Base-by-base conservation (phyloP, 2,113 vertebrate genomes). In the Corydoras maculifer region DNA sequence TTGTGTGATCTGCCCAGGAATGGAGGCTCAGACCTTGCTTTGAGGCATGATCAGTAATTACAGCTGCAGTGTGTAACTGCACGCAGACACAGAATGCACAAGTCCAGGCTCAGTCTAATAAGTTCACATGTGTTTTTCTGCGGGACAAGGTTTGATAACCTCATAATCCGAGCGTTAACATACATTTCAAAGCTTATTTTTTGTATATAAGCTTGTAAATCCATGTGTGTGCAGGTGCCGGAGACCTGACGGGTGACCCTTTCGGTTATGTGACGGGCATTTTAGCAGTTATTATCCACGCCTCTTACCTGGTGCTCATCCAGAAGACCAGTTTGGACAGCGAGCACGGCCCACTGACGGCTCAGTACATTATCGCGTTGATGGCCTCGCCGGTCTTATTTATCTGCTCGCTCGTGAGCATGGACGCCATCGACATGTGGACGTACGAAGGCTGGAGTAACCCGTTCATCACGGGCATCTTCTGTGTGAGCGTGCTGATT, bases 221-320 rank as follows among this genome's bases (percentile, higher is more conserved):
- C 6, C 2, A 8, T 43, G 35, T 4, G 18, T 43, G 60, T 35
- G 5, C 91, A 99, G 97, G 96, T 79, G 95, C 94, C 0, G 96
- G 97, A 11, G 97, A 99, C 79, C 91, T 99, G 75, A 95, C 90
- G 0, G 96, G 96, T 0, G 96, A 98, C 65, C 92, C 92, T 0
- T 86, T 95, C 18, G 95, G 96, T 25, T 99, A 99, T 61, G 87
- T 97, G 68, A 96, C 96, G 0, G 97, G 95, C 0, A 89, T 94
- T 59, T 83, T 98, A 87, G 94, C 96, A 0, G 96, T 99, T 51
- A 87, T 99, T 83, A 91, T 98, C 74, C 97, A 99, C 0, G 94
- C 95, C 30, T 93, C 92, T 68, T 99, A 96, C 85, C 87, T 99
- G 85, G 97, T 99, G 54, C 88, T 98, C 78, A 98, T 99, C 81